Percentiles rank a stretch among this genome's conserved stretches.
Conservation (phyloP, 2,113 vertebrate species). For the Ammospiza caudacuta region DNA sequence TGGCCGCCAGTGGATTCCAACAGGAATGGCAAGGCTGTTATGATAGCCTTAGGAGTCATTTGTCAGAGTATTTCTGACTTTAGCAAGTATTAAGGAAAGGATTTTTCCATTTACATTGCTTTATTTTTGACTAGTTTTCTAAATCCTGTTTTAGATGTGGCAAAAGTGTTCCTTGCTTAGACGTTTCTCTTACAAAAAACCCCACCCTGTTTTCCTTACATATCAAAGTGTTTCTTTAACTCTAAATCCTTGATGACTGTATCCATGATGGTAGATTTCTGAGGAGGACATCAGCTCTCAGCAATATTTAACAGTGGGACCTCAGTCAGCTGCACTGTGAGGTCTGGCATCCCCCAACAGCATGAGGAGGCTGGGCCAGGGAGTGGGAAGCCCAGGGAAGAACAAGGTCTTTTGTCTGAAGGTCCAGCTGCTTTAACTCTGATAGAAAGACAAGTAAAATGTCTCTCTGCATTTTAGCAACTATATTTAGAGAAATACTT, state of each 20-base stretch:
- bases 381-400: neutral
- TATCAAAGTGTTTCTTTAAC: neutral
- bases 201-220: neutral
- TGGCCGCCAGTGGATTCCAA: neutral
- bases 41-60: neutral
- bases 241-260: neutral
- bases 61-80: neutral
- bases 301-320: neutral
- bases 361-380: rapidly evolving
- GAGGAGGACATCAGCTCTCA: neutral
- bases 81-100: neutral
- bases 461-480: neutral
- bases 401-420: neutral
- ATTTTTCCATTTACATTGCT: neutral
- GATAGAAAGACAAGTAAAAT: neutral
- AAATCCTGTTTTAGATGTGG: neutral
- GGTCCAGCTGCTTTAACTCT: neutral
- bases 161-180: neutral
- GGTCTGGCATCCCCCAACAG: neutral
- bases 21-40: neutral
- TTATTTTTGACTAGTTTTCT: neutral
- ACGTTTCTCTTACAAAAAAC: neutral
- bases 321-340: neutral
- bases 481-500: neutral
- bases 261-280: neutral